These are phyloP conservation scores for Vespertilio murinus DNA, from an alignment of 2,797 vertebrate species.

Conservation along the genomic window DNA sequence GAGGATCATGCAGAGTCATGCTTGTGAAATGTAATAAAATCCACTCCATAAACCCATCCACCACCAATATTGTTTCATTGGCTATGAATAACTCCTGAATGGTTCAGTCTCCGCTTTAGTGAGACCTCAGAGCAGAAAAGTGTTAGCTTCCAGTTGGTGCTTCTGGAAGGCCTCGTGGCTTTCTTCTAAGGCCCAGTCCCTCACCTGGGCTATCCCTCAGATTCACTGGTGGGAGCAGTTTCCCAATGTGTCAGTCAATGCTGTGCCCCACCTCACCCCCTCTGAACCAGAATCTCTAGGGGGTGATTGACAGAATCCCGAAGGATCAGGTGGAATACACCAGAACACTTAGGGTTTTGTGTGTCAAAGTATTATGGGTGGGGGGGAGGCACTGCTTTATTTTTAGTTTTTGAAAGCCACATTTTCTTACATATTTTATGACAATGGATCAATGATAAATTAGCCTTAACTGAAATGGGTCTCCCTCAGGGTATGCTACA, in stretches of 20 bases:
- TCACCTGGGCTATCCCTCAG: neutral
- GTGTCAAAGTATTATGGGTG: neutral
- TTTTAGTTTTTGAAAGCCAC: neutral
- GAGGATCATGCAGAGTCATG: constrained; percentile 72
- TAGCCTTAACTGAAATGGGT: neutral
- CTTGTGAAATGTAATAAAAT: constrained; percentile 59
- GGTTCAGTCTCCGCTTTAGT: neutral
- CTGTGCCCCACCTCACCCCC: neutral
- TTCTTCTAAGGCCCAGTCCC: neutral
- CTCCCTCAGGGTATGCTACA: neutral
- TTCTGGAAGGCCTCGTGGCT: neutral
- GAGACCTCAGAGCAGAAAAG: neutral
- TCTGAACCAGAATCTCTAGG: neutral
- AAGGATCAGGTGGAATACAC: neutral
- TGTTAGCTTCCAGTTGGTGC: neutral
- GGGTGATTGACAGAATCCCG: neutral
- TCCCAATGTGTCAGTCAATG: neutral
- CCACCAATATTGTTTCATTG: neutral
- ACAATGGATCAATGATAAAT: neutral
- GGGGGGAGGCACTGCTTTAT: neutral
- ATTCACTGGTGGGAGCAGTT: too few relatives aligned
- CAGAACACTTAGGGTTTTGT: neutral
- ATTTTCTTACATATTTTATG: neutral
- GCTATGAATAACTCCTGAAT: neutral
- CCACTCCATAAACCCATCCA: neutral